A percentile compares a stretch with the other conserved stretches of the same genome.
Evolutionary conservation across 1,140 invertebrate genomes (phyloP).

Genomic region (Globodera ellingtonae): DNA sequence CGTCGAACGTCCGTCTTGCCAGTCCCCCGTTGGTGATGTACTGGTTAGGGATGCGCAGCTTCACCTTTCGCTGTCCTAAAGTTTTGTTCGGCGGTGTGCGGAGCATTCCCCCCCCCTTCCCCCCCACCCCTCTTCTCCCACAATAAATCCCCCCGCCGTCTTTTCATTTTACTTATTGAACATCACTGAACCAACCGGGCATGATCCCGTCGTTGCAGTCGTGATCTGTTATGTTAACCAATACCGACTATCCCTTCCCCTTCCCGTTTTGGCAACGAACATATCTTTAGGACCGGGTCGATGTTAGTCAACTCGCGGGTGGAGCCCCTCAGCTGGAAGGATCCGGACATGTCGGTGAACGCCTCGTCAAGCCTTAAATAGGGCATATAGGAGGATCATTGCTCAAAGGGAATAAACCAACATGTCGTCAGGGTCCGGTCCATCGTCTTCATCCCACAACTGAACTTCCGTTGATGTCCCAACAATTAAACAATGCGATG

Average conservation of each 20-base stretch:
- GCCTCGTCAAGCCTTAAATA: constrained; percentile 41
- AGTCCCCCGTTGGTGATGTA: constrained; percentile 53
- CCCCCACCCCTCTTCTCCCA: no score
- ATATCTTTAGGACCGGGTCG: constrained; percentile 52
- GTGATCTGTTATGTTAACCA: constrained; percentile 44
- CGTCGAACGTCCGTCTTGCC: constrained; percentile 54
- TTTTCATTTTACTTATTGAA: no score
- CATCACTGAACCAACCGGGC: constrained; percentile 33
- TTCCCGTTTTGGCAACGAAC: constrained; percentile 3
- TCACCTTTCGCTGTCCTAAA: constrained; percentile 51
- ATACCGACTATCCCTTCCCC: neutral
- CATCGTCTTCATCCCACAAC: constrained; percentile 45
- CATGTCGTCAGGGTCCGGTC: constrained; percentile 51
- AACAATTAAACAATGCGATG: neutral
- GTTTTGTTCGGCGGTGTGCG: neutral
- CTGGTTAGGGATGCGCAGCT: constrained; percentile 54
- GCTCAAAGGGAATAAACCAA: neutral
- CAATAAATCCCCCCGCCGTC: no score
- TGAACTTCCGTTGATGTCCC: constrained; percentile 1
- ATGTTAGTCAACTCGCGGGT: constrained; percentile 53
- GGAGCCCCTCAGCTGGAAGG: constrained; percentile 44
- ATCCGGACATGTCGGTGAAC: constrained; percentile 48
- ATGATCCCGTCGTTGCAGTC: constrained; percentile 61
- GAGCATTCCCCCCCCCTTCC: no score
- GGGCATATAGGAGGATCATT: neutral